phyloP scores from a whole-genome alignment of 2,888 invertebrate genomes.

The Leptinotarsa juncta region DNA sequence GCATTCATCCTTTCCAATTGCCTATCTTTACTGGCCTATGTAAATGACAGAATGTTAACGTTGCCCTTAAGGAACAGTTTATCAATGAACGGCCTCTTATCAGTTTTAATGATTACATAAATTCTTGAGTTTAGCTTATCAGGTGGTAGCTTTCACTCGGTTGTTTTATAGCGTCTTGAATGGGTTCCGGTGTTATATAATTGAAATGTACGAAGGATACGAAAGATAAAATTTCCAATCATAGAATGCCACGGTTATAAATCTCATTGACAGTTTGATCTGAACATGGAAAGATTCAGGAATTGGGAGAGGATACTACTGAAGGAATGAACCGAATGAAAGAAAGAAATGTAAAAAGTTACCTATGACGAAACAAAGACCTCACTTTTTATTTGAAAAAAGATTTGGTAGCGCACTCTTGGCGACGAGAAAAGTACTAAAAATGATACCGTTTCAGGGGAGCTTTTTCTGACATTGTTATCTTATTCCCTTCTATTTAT shows the following conservation, averaged over 20 bases:
- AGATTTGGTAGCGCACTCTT: too few species aligned
- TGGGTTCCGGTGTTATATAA: background rate
- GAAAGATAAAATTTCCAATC: background rate
- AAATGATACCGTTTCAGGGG: too few species aligned
- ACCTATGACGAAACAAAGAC: too few species aligned
- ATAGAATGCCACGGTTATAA: background rate
- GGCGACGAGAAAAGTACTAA: too few species aligned
- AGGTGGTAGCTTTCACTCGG: constrained; percentile 13
- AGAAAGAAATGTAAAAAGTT: too few species aligned
- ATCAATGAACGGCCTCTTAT: background rate
- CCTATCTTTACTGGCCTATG: constrained; percentile 22
- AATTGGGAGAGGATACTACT: too few species aligned
- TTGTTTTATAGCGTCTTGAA: constrained; percentile 1
- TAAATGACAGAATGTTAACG: constrained; percentile 16
- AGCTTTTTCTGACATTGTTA: too few species aligned
- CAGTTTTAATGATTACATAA: constrained; percentile 10
- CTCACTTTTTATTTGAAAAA: too few species aligned
- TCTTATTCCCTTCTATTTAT: too few species aligned
- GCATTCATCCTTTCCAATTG: constrained; percentile 10
- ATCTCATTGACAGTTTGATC: too few species aligned
- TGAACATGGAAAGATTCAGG: too few species aligned
- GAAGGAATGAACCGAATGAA: too few species aligned
- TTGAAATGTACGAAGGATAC: background rate
- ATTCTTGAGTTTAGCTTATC: constrained; percentile 3
- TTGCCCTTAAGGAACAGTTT: constrained; percentile 8